Evolutionary conservation across 2,888 invertebrate genomes (phyloP), one percentile per base, ranked within the genome.

Genomic region (Leptopilina myrica): DNA sequence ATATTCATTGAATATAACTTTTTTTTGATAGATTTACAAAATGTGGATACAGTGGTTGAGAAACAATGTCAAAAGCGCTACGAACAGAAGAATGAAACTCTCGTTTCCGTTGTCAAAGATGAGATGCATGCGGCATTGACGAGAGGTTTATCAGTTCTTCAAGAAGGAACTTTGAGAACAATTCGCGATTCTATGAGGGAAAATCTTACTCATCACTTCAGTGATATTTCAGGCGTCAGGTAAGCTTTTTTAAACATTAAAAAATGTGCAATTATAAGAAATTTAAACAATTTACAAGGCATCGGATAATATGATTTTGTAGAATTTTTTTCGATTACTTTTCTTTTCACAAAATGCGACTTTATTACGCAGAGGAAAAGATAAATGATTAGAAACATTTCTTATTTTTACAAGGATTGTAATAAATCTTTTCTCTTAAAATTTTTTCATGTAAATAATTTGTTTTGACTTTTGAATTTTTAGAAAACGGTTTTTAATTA

Each of bases 11-110:
- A 20, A 33, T 12, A 43, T 64, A 77, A 69, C 64, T 40, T 75
- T 83, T 65, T 77, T 73, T 78, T 86, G 84, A 64, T 80, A 93
- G 93, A 93, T 87, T 91, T 93, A 87, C 92, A 93, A 84, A 93
- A 93, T 80, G 92, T 93, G 64, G 93, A 93, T 82, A 85, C 90
- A 49, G 90, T 93, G 80, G 86, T 92, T 78, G 92, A 93, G 75
- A 93, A 93, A 81, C 91, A 93, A 76, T 91, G 90, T 89, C 92
- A 90, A 82, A 92, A 85, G 85, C 90, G 81, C 20, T 90, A 89
- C 49, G 90, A 91, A 67, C 87, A 88, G 40, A 87, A 91, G 73
- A 89, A 86, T 66, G 90, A 91, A 75, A 82, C 87, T 5, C 81
- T 89, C 2, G 84, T 89, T 0, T 84, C 84, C 0, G 77, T 87